Percentiles rank a stretch among this genome's conserved stretches.
phyloP scores from a whole-genome alignment of 1,140 invertebrate species.

The Myzus persicae region DNA sequence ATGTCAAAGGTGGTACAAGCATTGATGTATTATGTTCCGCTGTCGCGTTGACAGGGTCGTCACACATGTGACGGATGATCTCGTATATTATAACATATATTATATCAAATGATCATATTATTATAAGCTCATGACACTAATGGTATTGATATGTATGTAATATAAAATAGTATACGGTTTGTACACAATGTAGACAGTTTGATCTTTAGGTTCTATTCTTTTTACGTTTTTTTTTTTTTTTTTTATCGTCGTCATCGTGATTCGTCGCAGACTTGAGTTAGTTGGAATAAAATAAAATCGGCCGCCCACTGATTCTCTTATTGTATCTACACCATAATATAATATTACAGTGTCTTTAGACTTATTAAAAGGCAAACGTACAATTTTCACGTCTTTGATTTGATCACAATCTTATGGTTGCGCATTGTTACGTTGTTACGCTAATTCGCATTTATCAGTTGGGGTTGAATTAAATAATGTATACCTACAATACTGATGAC shows the following conservation, averaged over 20 bases:
- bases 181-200: background rate
- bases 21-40: background rate
- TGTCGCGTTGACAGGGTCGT: constrained; percentile 39
- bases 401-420: background rate
- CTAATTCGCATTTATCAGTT: background rate
- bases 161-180: background rate
- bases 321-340: background rate
- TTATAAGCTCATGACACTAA: constrained; percentile 22
- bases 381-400: background rate
- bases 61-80: background rate
- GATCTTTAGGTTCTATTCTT: background rate
- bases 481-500: background rate
- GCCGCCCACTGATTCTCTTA: background rate
- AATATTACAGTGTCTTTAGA: background rate
- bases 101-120: background rate
- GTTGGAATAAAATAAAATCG: background rate
- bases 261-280: background rate
- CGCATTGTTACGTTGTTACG: background rate
- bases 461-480: background rate
- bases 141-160: background rate
- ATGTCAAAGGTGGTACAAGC: constrained; percentile 25
- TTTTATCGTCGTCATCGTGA: constrained; percentile 15
- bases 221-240: background rate
- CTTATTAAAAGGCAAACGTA: background rate
- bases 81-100: background rate